Base-by-base conservation (phyloP, 2,113 vertebrate species). In the Axis porcinus region DNA sequence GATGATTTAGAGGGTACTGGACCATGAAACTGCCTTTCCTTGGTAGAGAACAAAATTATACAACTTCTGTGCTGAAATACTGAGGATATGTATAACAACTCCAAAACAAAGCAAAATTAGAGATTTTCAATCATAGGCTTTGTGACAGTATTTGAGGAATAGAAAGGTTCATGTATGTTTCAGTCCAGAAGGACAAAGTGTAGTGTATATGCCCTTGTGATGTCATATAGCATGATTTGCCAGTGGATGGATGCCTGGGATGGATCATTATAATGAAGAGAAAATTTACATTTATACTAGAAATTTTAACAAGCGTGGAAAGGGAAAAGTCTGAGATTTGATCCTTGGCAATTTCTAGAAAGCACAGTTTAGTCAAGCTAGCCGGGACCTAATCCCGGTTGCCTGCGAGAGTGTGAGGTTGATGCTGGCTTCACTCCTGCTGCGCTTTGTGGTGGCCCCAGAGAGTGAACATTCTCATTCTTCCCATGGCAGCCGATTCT, bases 401-500 rank as follows among this genome's bases (percentile, higher is more conserved):
- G 36, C 47, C 47, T 58, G 12, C 64, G 85, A 60, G 52, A 90
- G 45, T 64, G 30, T 45, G 17, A 64, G 5, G 58, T 67, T 54
- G 36, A 76, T 60, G 9, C 84, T 91, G 89, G 93, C 86, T 89
- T 82, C 78, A 90, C 30, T 83, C 60, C 33, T 33, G 4, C 60
- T 67, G 64, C 6, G 13, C 67, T 89, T 84, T 82, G 45, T 70
- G 84, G 87, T 95, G 62, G 79, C 83, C 86, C 58, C 84, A 86
- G 90, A 91, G 85, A 87, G 60, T 3, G 3, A 62, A 74, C 28
- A 10, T 95, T 94, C 47, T 89, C 28, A 16, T 87, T 91, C 70
- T 97, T 97, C 95, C 78, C 30, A 2, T 86, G 91, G 95, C 92
- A 97, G 97, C 94, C 94, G 84, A 96, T 84, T 92, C 45, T 84